A percentile compares a stretch with the other conserved stretches of the same genome.
These are phyloP conservation scores for Aphyosemion australe DNA, from an alignment of 2,113 vertebrate genomes.

Conservation along the genomic window DNA sequence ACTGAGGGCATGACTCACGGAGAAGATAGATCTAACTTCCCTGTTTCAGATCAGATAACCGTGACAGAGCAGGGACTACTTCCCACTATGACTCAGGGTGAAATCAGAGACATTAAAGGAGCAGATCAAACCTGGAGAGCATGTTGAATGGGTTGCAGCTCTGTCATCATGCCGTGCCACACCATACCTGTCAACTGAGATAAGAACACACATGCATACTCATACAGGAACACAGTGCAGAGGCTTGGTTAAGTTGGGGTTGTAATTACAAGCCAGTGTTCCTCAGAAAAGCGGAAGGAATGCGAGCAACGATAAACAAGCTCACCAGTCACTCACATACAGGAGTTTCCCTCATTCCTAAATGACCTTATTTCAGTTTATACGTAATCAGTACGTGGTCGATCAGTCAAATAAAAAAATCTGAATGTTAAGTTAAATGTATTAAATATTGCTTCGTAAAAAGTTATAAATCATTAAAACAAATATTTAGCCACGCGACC, in stretches of 20 bases:
- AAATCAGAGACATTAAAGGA: slow-evolving; percentile 2
- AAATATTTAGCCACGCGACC: background rate
- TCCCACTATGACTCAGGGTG: background rate
- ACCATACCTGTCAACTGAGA: slow-evolving; percentile 74
- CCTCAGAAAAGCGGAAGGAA: background rate
- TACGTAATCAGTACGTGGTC: background rate
- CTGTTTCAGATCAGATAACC: slow-evolving; percentile 3
- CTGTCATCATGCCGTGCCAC: slow-evolving; percentile 58
- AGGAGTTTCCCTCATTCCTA: background rate
- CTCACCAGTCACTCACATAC: background rate
- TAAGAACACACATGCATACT: slow-evolving; percentile 7
- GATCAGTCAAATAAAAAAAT: background rate
- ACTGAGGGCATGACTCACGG: slow-evolving; percentile 38
- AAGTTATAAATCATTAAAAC: too few relatives aligned
- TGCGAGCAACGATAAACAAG: background rate
- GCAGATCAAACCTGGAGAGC: slow-evolving; percentile 66
- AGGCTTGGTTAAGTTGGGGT: too few relatives aligned
- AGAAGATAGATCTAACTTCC: slow-evolving; percentile 26
- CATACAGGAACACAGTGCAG: slow-evolving; percentile 3
- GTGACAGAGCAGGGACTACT: background rate
- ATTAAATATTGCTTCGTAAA: too few relatives aligned
- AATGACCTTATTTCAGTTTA: background rate
- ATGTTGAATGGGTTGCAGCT: slow-evolving; percentile 68
- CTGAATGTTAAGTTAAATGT: background rate
- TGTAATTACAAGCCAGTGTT: background rate